Base-by-base conservation (phyloP, 1,140 invertebrate genomes). In the Laupala kohalensis region DNA sequence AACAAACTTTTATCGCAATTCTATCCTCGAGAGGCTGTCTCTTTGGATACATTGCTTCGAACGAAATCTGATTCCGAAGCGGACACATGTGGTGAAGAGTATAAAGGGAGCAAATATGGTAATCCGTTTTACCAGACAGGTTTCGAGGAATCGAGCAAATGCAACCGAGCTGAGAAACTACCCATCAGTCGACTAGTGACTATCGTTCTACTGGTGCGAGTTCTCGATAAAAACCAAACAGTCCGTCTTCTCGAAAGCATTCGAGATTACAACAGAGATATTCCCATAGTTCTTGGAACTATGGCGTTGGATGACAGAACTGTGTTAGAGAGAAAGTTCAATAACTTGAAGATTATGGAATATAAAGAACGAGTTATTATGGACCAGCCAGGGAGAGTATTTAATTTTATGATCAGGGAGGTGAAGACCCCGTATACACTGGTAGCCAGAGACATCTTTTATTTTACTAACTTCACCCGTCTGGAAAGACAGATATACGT, bases 361-460 rank as follows among this genome's bases (percentile, higher is more conserved):
- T 5, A 13, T n/a, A 27, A 4, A 19, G 67, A 26, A 6, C 29
- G 29, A 9, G 63, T 70, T 13, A 25, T 26, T 5, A 23, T 73
- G 4, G 3, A 28, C 0, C 9, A 19, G 15, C 30, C 67, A 15
- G 76, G 78, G 3, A 25, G 53, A 28, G 67, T 72, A 12, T 76
- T 75, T 74, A 78, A 79, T 67, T 64, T 67, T 1, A 29, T 77
- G 2, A 25, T 76, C 2, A 37, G 30, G 23, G 9, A 70, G 13
- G 77, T 76, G 3, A 72, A 37, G 25, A 80, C 79, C 0, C 75
- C 77, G 19, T 80, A 78, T 71, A 74, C 76, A 27, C 71, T 80
- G 0, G 69, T 80, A 25, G 78, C 73, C 27, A 69, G 76, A 26
- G 72, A 77, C 65, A 53, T 78, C 5, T 72, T 71, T 13, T 64